Percentiles rank a stretch among this genome's conserved stretches.
phyloP scores from a whole-genome alignment of 35 echinoderm and acorn worm species.

The Ophiothrix spiculata region DNA sequence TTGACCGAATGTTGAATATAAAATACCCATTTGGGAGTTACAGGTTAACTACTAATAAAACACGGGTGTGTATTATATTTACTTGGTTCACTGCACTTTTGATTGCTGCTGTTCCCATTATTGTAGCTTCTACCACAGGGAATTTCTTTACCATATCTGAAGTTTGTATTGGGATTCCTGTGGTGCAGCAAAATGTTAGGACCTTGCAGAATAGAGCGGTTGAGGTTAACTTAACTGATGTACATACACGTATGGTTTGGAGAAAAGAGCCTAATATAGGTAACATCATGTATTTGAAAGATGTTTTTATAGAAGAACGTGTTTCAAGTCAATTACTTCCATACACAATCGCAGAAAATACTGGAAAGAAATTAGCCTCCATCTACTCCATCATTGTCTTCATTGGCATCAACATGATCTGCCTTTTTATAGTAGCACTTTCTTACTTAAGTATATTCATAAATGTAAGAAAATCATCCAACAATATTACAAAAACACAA shows the following conservation, averaged over 20 bases:
- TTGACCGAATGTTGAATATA: slow-evolving; percentile 30
- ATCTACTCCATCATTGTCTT: not conserved
- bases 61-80: not conserved
- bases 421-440: not conserved
- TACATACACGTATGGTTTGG: no score
- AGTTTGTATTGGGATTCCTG: not conserved
- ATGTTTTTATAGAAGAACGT: no score
- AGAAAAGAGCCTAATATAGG: no score
- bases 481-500: not conserved
- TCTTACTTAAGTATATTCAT: not conserved
- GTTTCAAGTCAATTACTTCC: no score
- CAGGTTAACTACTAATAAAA: not conserved
- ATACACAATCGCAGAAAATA: not conserved
- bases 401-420: not conserved
- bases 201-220: no score
- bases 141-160: not conserved
- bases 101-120: not conserved
- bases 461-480: not conserved
- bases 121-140: not conserved
- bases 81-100: not conserved
- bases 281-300: no score
- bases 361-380: not conserved
- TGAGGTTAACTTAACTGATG: no score
- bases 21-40: not conserved
- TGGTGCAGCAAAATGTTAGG: not conserved